A percentile compares a stretch with the other conserved stretches of the same genome.
Conservation (phyloP, 2,113 vertebrate genomes). For the Alethe castanea region DNA sequence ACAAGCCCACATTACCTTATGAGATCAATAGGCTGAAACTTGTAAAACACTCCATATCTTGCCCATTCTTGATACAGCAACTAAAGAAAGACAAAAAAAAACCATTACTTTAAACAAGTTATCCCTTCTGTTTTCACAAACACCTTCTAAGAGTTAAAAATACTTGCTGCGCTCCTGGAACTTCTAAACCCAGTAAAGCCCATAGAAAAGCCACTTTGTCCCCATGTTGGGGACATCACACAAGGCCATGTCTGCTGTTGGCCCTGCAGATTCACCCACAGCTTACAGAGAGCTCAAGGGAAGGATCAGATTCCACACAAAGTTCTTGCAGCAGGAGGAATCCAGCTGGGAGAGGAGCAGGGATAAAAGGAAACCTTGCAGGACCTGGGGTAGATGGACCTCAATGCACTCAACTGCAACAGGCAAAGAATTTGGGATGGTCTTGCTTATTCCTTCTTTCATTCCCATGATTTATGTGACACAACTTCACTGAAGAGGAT, state of each 20-base stretch:
- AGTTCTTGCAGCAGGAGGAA: background rate
- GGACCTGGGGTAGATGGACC: background rate
- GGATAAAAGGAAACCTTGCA: background rate
- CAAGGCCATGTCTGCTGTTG: background rate
- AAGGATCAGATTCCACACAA: background rate
- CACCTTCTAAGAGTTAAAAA: background rate
- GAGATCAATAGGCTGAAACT: slow-evolving; percentile 94
- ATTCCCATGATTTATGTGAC: background rate
- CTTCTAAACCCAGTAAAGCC: background rate
- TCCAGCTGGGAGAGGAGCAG: background rate
- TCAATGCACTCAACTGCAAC: background rate
- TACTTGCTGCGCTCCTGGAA: background rate
- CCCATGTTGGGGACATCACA: background rate
- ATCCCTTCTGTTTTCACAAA: background rate
- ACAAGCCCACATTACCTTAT: slow-evolving; percentile 82
- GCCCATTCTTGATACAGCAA: slow-evolving; percentile 95
- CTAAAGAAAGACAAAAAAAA: slow-evolving; percentile 59
- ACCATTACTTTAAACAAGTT: background rate
- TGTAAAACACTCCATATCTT: slow-evolving; percentile 92
- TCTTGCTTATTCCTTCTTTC: background rate
- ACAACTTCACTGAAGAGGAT: background rate
- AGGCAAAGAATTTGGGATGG: background rate
- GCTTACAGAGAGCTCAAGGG: background rate
- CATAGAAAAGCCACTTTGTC: background rate
- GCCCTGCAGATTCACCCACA: background rate